phyloP scores from a whole-genome alignment of 1,140 invertebrate species.

The Colletes gigas region DNA sequence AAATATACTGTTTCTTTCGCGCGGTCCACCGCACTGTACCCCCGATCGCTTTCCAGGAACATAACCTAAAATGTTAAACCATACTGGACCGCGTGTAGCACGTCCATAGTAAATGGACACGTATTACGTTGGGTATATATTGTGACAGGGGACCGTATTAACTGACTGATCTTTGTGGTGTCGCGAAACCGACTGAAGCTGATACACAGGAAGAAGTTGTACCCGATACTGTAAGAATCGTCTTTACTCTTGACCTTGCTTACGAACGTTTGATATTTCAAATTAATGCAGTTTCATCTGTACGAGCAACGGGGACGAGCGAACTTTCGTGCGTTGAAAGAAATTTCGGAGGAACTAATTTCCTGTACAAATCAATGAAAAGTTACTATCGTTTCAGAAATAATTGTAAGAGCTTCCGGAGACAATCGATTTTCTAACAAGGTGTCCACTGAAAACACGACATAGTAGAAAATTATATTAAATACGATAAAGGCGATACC shows the following conservation, averaged over 20 bases:
- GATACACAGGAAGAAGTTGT: background rate
- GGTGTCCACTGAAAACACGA: too few relatives aligned
- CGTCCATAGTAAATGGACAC: background rate
- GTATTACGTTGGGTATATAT: background rate
- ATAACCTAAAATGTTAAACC: conserved; percentile 25
- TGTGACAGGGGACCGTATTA: background rate
- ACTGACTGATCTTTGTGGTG: background rate
- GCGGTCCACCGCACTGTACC: background rate
- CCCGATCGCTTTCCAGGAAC: background rate
- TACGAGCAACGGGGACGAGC: too few relatives aligned
- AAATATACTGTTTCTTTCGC: background rate
- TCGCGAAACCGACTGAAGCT: background rate
- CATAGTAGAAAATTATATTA: too few relatives aligned
- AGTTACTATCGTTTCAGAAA: too few relatives aligned
- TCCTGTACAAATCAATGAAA: background rate
- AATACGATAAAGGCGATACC: too few relatives aligned
- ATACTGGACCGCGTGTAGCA: background rate
- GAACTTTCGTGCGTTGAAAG: background rate
- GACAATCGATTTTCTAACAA: background rate
- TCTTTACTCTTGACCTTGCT: background rate
- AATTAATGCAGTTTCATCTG: background rate
- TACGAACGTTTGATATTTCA: background rate
- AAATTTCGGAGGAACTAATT: background rate
- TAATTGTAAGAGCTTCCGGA: too few relatives aligned
- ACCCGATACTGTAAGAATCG: background rate